A percentile compares a stretch with the other conserved stretches of the same genome.
These are phyloP conservation scores for Drosophila gaucha DNA, from an alignment of 2,888 invertebrate genomes.

Conservation along the genomic window DNA sequence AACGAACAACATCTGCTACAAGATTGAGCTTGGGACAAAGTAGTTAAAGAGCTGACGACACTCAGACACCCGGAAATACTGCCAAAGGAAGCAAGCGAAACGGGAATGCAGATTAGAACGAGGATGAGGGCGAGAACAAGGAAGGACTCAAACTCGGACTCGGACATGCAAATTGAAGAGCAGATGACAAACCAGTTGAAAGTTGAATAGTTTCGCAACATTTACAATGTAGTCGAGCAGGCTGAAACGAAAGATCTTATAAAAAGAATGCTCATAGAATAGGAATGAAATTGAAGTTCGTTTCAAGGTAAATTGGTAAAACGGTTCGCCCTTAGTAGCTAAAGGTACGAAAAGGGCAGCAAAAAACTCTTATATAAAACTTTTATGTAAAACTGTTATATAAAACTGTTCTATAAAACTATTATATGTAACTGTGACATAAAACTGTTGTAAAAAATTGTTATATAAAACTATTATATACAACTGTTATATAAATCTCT, in stretches of 20 bases:
- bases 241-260: conserved; percentile 1
- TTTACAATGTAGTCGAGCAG: conserved; percentile 1
- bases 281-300: not conserved
- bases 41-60: conserved; percentile 7
- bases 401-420: too few species aligned
- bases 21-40: conserved; percentile 5
- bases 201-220: not conserved
- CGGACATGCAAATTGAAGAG: conserved; percentile 1
- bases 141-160: not conserved
- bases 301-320: not conserved
- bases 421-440: too few species aligned
- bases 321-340: too few species aligned
- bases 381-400: too few species aligned
- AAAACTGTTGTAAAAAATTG: too few species aligned
- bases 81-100: conserved; percentile 3
- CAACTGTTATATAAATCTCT: too few species aligned
- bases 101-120: not conserved
- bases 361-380: too few species aligned
- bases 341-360: not conserved
- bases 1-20: conserved; percentile 19
- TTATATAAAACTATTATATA: too few species aligned
- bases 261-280: not conserved
- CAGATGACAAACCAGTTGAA: not conserved
- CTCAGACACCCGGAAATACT: conserved; percentile 28
- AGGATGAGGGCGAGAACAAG: not conserved